A percentile compares a stretch with the other conserved stretches of the same genome.
Conservation (phyloP, 2,797 vertebrate species). For the Erpetoichthys calabaricus region DNA sequence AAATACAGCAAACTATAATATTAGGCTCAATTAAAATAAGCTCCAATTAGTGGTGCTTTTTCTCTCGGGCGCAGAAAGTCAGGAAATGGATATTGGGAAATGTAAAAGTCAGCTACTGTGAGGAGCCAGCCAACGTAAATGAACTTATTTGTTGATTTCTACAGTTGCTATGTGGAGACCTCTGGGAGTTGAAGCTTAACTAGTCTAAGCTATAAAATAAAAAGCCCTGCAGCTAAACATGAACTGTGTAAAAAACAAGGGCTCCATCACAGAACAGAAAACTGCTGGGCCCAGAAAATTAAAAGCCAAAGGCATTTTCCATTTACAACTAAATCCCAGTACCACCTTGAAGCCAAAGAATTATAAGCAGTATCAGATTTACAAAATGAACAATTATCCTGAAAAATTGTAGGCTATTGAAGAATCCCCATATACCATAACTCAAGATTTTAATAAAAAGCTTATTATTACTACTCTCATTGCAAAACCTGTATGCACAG, state of each 20-base stretch:
- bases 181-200: slow-evolving; percentile 94
- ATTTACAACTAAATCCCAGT: slow-evolving; percentile 99
- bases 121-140: slow-evolving; percentile 96
- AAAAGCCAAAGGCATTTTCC: slow-evolving; percentile 98
- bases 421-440: slow-evolving; percentile 64
- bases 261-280: slow-evolving; percentile 98
- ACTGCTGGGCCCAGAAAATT: slow-evolving; percentile 99
- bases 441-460: slow-evolving; percentile 42
- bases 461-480: neutral
- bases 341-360: slow-evolving; percentile 94
- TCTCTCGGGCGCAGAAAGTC: slow-evolving; percentile 93
- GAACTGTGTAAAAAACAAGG: slow-evolving; percentile 98
- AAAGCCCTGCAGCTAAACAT: slow-evolving; percentile 91
- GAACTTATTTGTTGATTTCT: slow-evolving; percentile 99
- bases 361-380: slow-evolving; percentile 97
- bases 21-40: slow-evolving; percentile 99
- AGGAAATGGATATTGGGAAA: slow-evolving; percentile 98
- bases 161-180: slow-evolving; percentile 95
- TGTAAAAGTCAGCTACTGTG: slow-evolving; percentile 95
- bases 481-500: neutral
- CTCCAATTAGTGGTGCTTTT: slow-evolving; percentile 96
- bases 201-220: slow-evolving; percentile 89
- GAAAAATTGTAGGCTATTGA: slow-evolving; percentile 73
- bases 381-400: slow-evolving; percentile 94
- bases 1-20: slow-evolving; percentile 96